Percentiles rank a stretch among this genome's conserved stretches.
Conservation (phyloP, 2,888 invertebrate genomes). For the Helicoverpa assulta region DNA sequence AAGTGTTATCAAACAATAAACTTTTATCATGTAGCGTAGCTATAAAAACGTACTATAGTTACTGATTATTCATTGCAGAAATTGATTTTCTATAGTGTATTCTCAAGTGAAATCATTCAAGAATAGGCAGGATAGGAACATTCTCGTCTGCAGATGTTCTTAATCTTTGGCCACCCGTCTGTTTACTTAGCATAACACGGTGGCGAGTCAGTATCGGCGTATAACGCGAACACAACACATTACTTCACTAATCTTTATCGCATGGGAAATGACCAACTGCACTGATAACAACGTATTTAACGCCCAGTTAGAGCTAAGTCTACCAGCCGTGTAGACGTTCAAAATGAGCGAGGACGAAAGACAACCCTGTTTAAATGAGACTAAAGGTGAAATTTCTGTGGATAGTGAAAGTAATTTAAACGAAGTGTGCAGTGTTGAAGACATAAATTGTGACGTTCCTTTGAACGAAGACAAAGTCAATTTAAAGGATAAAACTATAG, state of each 20-base stretch:
- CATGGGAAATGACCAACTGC: slow-evolving; percentile 65
- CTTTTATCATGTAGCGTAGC: slow-evolving; percentile 19
- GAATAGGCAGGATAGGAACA: slow-evolving; percentile 8
- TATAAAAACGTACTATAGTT: not conserved
- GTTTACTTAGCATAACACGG: slow-evolving; percentile 76
- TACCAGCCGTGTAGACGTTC: slow-evolving; percentile 34
- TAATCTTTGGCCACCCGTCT: slow-evolving; percentile 74
- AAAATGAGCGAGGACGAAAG: slow-evolving; percentile 79
- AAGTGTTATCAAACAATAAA: slow-evolving; percentile 34
- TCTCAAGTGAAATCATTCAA: not conserved
- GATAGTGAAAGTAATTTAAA: slow-evolving; percentile 39
- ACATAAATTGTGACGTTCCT: slow-evolving; percentile 34
- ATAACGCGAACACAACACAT: slow-evolving; percentile 61
- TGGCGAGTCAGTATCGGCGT: slow-evolving; percentile 68
- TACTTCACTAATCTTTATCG: slow-evolving; percentile 71
- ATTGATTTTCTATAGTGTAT: not conserved
- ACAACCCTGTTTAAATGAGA: slow-evolving; percentile 60
- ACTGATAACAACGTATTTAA: slow-evolving; percentile 67
- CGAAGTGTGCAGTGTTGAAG: slow-evolving; percentile 30
- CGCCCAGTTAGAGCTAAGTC: slow-evolving; percentile 50
- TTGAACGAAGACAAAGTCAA: slow-evolving; percentile 44
- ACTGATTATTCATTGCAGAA: not conserved
- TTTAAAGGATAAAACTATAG: slow-evolving; percentile 19
- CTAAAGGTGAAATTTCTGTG: slow-evolving; percentile 52
- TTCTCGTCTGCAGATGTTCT: slow-evolving; percentile 32